Base-by-base conservation (phyloP, 2,797 vertebrate species). In the Buceros bicornis region DNA sequence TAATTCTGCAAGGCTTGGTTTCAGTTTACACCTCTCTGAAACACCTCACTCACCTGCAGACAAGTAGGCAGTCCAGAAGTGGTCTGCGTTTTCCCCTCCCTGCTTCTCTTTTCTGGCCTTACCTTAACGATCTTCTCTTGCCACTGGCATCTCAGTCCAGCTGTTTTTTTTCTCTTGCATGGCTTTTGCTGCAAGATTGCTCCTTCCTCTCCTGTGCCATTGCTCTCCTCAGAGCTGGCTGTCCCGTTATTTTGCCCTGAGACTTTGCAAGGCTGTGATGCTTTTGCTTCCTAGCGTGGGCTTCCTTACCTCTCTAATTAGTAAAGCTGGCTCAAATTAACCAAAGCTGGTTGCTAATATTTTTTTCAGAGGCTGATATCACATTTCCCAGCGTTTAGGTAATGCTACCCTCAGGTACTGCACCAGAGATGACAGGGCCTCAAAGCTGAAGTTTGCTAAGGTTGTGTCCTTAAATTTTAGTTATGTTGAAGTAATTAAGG, bases 291-390 rank as follows among this genome's bases (percentile, higher is more conserved):
- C n/a, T 74, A 74, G 78, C 1, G 0, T 37, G 40, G 78, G 50
- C 54, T 89, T 64, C 57, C 50, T 87, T 90, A 28, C 20, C 92
- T 73, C 31, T 90, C 8, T 89, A 54, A 82, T 80, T 82, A 81
- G 92, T 85, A 94, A 93, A 96, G 37, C 74, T 92, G 83, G 87
- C 76, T n/a, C 65, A 91, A 76, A 81, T 85, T 87, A 92, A 93
- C 87, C 12, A 5, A 77, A 82, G 45, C 66, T 82, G 66, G 48
- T 64, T 90, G 71, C 45, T 93, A 6, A 37, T 87, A 33, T 48
- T 22, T 82, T 90, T 95, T 93, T 79, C 48, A 71, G 69, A 92
- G 91, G 42, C 56, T 65, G 48, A 31, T 95, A 66, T 19, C 2
- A 0, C 33, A 13, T 84, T 70, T 90, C 61, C 58, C 35, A 70